These are phyloP conservation scores for Cygnus olor DNA, from an alignment of 2,797 vertebrate genomes.

Conservation along the genomic window DNA sequence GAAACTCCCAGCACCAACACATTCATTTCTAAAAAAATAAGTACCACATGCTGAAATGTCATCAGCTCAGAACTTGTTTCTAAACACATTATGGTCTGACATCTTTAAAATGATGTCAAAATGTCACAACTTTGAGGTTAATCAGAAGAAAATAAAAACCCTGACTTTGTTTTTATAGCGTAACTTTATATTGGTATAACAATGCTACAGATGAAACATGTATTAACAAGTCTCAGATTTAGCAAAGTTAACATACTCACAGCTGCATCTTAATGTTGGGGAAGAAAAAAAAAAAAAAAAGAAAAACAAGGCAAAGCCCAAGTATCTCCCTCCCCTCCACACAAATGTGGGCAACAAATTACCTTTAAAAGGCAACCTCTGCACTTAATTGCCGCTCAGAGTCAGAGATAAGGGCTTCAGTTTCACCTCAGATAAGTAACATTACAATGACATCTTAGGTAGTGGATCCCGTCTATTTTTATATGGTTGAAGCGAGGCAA, in stretches of 20 bases:
- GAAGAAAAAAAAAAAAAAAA: background rate
- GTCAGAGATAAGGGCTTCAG: constrained; percentile 39
- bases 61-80: constrained; percentile 11
- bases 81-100: background rate
- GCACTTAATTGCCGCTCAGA: background rate
- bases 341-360: background rate
- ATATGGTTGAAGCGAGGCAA: constrained; percentile 17
- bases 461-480: constrained; percentile 60
- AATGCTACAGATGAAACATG: background rate
- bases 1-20: constrained; percentile 3
- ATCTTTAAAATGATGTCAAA: background rate
- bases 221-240: background rate
- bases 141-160: background rate
- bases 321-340: background rate
- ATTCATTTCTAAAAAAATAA: background rate
- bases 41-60: constrained; percentile 8
- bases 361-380: constrained; percentile 56
- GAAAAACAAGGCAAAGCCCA: background rate
- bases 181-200: background rate
- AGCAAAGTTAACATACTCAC: background rate
- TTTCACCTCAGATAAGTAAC: constrained; percentile 56
- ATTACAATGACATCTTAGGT: constrained; percentile 52
- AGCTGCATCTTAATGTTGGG: background rate
- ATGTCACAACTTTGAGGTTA: background rate
- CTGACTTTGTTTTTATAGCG: background rate